A percentile compares a stretch with the other conserved stretches of the same genome.
These are phyloP conservation scores for Sinhomidia bicolor DNA, from an alignment of 2,888 invertebrate genomes.

Conservation along the genomic window DNA sequence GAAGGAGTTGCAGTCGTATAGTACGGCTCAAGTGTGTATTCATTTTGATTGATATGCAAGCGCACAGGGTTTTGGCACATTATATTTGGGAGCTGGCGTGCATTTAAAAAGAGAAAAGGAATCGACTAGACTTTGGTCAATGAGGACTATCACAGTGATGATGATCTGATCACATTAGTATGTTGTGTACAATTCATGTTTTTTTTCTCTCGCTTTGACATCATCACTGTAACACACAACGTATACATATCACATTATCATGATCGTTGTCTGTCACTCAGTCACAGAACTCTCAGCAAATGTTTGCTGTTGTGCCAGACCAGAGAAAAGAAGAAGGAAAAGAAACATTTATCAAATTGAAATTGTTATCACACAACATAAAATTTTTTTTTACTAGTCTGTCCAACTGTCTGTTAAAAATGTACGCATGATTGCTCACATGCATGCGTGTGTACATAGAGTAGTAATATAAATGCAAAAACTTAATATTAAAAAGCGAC, in stretches of 20 bases:
- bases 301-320: background rate
- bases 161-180: slow-evolving; percentile 20
- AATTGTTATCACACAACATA: slow-evolving; percentile 26
- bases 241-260: slow-evolving; percentile 1
- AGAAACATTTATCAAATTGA: slow-evolving; percentile 53
- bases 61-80: slow-evolving; percentile 53
- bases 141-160: background rate
- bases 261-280: slow-evolving; percentile 45
- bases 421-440: slow-evolving; percentile 27
- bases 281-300: background rate
- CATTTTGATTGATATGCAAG: slow-evolving; percentile 60
- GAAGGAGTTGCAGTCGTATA: background rate
- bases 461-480: too few relatives aligned
- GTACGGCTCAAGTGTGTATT: too few relatives aligned
- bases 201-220: slow-evolving; percentile 45
- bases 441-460: background rate
- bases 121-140: background rate
- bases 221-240: slow-evolving; percentile 38
- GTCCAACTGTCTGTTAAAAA: slow-evolving; percentile 13
- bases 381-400: background rate
- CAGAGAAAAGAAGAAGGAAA: slow-evolving; percentile 28
- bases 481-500: too few relatives aligned
- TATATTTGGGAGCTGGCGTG: background rate
- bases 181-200: slow-evolving; percentile 47
- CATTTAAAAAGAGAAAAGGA: slow-evolving; percentile 46